A percentile compares a stretch with the other conserved stretches of the same genome.
Evolutionary conservation across 2,888 invertebrate species (phyloP).

Genomic region (Leptinotarsa haldemani): DNA sequence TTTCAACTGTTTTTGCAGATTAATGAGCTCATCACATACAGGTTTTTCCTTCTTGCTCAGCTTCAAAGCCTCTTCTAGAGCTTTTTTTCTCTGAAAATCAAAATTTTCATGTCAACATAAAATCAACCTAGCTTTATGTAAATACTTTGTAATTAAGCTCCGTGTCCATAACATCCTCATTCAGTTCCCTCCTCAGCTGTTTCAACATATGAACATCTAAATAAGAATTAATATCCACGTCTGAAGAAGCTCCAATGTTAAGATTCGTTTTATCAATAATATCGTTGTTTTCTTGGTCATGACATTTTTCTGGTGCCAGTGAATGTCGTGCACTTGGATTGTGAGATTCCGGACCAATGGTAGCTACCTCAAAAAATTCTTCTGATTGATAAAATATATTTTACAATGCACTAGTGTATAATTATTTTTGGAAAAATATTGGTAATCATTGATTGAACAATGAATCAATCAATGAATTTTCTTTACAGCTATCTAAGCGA

Average conservation of each 20-base stretch:
- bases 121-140: no score
- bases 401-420: neutral
- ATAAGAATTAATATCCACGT: conserved; percentile 63
- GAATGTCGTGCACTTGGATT: conserved; percentile 77
- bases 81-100: conserved; percentile 71
- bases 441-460: neutral
- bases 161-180: conserved; percentile 75
- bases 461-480: no score
- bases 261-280: conserved; percentile 30
- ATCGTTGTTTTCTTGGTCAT: conserved; percentile 25
- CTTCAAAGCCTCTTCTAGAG: conserved; percentile 77
- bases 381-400: neutral
- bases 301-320: conserved; percentile 64
- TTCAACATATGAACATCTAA: conserved; percentile 74
- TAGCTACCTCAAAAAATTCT: conserved; percentile 48
- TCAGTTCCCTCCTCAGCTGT: conserved; percentile 75
- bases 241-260: conserved; percentile 35
- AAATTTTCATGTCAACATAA: no score
- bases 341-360: conserved; percentile 69
- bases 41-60: conserved; percentile 59
- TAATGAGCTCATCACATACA: conserved; percentile 68
- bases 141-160: conserved; percentile 76
- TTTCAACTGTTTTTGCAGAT: conserved; percentile 67
- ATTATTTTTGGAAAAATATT: neutral
- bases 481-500: no score